Conservation (phyloP, 2,797 vertebrate genomes). For the Alcedo atthis region DNA sequence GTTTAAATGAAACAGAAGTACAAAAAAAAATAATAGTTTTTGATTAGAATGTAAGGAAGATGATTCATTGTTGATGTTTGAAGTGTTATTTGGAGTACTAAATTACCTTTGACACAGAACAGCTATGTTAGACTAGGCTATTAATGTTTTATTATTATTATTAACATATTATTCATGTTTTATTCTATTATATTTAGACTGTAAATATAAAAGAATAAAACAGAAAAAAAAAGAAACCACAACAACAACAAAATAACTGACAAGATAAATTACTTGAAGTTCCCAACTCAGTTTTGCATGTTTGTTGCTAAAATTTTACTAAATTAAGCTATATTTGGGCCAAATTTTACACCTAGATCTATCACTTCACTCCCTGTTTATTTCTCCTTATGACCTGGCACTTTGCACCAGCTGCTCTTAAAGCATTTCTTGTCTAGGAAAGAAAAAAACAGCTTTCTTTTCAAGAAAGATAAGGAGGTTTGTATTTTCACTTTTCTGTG, state of each 20-base stretch:
- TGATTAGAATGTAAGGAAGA: neutral
- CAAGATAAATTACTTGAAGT: neutral
- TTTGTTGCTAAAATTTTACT: neutral
- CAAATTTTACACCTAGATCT: neutral
- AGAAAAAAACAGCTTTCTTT: neutral
- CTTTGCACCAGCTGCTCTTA: neutral
- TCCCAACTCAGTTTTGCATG: neutral
- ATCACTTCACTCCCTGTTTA: neutral
- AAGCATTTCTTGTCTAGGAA: neutral
- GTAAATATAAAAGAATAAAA: neutral
- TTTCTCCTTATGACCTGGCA: neutral
- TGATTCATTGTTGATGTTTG: neutral
- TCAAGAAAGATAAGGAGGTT: rapidly evolving
- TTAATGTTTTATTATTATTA: neutral
- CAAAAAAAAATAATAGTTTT: neutral
- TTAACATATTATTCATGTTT: too few species aligned
- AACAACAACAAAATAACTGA: neutral
- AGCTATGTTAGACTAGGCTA: neutral
- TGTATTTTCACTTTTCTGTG: neutral
- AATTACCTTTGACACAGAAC: neutral
- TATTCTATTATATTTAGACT: too few species aligned
- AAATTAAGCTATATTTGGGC: neutral
- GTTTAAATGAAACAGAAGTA: neutral
- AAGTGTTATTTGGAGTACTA: neutral
- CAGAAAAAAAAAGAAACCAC: neutral